A percentile compares a stretch with the other conserved stretches of the same genome.
Conservation (phyloP, 2,113 vertebrate species). For the Circaetus cinerascens region DNA sequence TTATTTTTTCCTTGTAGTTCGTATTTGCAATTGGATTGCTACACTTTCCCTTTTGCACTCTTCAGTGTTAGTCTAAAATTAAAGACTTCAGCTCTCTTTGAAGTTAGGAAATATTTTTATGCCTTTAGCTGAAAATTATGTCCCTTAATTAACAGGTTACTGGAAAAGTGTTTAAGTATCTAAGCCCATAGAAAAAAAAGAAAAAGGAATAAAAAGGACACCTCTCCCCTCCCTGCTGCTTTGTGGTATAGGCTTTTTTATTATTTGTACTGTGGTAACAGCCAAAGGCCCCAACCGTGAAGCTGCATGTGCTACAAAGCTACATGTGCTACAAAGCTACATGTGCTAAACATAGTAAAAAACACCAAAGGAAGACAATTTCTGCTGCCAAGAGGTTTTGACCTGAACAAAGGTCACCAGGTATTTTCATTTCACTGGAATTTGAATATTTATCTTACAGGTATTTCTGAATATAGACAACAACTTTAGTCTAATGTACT, state of each 20-base stretch:
- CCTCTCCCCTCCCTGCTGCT: neutral
- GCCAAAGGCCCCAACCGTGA: rapidly evolving
- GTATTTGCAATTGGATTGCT: neutral
- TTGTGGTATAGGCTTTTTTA: neutral
- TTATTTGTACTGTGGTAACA: neutral
- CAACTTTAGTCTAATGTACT: neutral
- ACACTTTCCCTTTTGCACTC: neutral
- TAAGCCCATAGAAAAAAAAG: neutral
- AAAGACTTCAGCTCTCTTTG: neutral
- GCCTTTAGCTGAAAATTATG: neutral
- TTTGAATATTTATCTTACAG: neutral
- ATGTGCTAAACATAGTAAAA: neutral
- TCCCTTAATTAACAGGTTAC: neutral
- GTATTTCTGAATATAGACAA: neutral
- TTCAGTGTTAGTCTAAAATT: neutral
- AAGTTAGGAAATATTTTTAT: neutral
- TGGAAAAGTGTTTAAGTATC: neutral
- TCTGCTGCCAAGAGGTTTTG: neutral
- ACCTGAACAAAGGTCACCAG: neutral
- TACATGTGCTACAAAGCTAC: neutral
- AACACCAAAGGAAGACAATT: neutral
- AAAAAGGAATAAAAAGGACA: neutral
- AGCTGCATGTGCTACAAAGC: neutral
- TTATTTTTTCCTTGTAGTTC: neutral
- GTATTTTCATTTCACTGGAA: neutral